Percentiles rank a stretch among this genome's conserved stretches.
These are phyloP conservation scores for Drosophila longiperda DNA, from an alignment of 2,888 invertebrate species.

Conservation along the genomic window DNA sequence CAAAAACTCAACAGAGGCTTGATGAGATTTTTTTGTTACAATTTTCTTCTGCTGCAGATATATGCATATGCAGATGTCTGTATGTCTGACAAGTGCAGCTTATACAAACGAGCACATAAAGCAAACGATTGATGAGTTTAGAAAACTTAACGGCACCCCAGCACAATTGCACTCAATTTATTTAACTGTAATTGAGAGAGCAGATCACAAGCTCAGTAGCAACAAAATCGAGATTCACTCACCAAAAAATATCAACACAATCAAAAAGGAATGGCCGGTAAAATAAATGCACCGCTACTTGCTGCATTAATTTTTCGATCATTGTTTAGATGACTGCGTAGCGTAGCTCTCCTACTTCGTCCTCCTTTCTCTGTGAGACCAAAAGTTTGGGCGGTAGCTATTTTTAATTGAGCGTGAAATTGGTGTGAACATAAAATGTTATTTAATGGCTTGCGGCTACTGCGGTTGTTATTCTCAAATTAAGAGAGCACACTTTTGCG, in stretches of 20 bases:
- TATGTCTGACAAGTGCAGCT: slow-evolving; percentile 12
- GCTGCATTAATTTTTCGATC: slow-evolving; percentile 45
- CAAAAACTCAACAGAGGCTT: slow-evolving; percentile 28
- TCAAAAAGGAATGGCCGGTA: slow-evolving; percentile 39
- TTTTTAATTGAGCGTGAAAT: slow-evolving; percentile 61
- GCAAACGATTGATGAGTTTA: slow-evolving; percentile 77
- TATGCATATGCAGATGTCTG: slow-evolving; percentile 32
- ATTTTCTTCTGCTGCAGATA: not conserved
- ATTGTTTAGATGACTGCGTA: slow-evolving; percentile 49
- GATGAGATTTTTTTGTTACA: slow-evolving; percentile 47
- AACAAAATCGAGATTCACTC: slow-evolving; percentile 3
- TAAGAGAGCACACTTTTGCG: slow-evolving; percentile 3
- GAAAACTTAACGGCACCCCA: slow-evolving; percentile 57
- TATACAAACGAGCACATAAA: slow-evolving; percentile 42
- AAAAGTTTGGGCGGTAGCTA: slow-evolving; percentile 34
- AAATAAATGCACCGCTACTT: slow-evolving; percentile 12
- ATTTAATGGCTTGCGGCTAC: slow-evolving; percentile 27
- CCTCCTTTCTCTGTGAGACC: slow-evolving; percentile 6
- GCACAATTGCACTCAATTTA: slow-evolving; percentile 19
- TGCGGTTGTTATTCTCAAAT: slow-evolving; percentile 6
- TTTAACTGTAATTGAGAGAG: too few relatives aligned
- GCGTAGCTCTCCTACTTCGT: not conserved
- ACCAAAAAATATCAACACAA: slow-evolving; percentile 1
- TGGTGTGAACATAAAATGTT: slow-evolving; percentile 50
- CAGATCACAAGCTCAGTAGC: slow-evolving; percentile 4